phyloP scores from a whole-genome alignment of 2,888 invertebrate genomes.

The Spilosoma lubricipeda region DNA sequence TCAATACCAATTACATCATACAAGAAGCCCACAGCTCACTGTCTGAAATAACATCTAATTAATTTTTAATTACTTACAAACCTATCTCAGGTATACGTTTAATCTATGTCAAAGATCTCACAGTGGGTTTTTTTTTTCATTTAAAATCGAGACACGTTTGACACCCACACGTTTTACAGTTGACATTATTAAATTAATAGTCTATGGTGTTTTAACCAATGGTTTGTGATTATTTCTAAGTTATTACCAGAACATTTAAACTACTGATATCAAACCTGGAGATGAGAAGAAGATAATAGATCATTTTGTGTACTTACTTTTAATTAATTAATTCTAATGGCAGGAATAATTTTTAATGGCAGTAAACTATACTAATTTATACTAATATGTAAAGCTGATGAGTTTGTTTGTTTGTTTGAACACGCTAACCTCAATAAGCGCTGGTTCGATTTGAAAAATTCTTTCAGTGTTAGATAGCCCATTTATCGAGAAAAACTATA shows the following conservation, averaged over 20 bases:
- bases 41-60: slow-evolving; percentile 34
- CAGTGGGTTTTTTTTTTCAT: slow-evolving; percentile 29
- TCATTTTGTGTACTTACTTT: not conserved
- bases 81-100: slow-evolving; percentile 24
- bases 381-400: too few species aligned
- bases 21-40: slow-evolving; percentile 9
- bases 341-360: not conserved
- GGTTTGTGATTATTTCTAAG: slow-evolving; percentile 28
- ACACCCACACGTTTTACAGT: slow-evolving; percentile 64
- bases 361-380: too few species aligned
- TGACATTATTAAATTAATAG: slow-evolving; percentile 56
- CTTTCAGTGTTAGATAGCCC: too few species aligned
- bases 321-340: not conserved
- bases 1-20: slow-evolving; percentile 14
- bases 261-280: not conserved
- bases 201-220: slow-evolving; percentile 31
- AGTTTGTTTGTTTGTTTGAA: too few species aligned
- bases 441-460: too few species aligned
- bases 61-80: slow-evolving; percentile 40
- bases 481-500: too few species aligned
- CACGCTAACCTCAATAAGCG: too few species aligned
- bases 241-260: not conserved
- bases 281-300: not conserved
- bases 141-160: slow-evolving; percentile 13
- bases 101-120: slow-evolving; percentile 38